Percentiles rank a stretch among this genome's conserved stretches.
These are phyloP conservation scores for Cryptophagus acutangulus DNA, from an alignment of 2,888 invertebrate species.

Conservation along the genomic window DNA sequence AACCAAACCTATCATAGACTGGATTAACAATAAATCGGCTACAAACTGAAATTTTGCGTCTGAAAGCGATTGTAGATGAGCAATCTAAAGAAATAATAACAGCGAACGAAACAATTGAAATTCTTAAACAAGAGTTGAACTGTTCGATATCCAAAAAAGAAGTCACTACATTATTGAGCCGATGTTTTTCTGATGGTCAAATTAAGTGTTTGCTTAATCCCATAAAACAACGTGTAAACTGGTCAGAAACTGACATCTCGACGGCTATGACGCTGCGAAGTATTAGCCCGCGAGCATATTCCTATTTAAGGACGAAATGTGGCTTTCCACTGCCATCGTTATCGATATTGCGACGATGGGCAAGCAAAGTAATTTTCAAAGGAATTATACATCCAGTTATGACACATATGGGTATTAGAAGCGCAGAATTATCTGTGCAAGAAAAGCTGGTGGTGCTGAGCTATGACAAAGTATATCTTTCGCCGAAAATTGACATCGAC, in stretches of 20 bases:
- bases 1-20: too few species aligned
- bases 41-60: too few species aligned
- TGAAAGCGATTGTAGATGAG: too few species aligned
- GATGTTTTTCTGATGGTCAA: not conserved
- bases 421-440: constrained; percentile 8
- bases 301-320: not conserved
- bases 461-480: constrained; percentile 31
- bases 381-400: constrained; percentile 24
- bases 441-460: constrained; percentile 21
- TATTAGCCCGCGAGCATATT: not conserved
- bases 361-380: constrained; percentile 9
- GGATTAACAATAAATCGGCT: too few species aligned
- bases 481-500: constrained; percentile 25
- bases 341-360: not conserved
- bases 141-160: too few species aligned
- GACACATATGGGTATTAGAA: constrained; percentile 20
- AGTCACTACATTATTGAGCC: too few species aligned
- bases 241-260: not conserved
- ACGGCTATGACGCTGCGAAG: not conserved
- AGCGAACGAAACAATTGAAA: too few species aligned
- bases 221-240: not conserved
- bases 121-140: too few species aligned
- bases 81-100: too few species aligned
- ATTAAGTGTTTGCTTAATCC: not conserved
- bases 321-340: not conserved